Conservation (phyloP, 2,888 invertebrate species). For the Nineta flava region DNA sequence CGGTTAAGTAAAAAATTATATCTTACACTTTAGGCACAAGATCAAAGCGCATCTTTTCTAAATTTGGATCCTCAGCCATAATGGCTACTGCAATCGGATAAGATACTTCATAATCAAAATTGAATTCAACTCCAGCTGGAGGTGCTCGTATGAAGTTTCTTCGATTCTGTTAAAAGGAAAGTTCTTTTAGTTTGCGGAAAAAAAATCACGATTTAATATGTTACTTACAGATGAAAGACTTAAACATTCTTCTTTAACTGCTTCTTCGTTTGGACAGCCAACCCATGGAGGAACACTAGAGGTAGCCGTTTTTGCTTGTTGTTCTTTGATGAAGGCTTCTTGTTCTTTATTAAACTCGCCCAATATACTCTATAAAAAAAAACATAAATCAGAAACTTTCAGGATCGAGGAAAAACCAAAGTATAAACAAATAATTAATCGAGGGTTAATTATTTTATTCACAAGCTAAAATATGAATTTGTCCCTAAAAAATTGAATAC, state of each 20-base stretch:
- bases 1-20: no score
- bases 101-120: conserved; percentile 85
- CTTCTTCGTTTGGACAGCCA: conserved; percentile 86
- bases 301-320: conserved; percentile 47
- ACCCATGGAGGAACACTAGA: conserved; percentile 84
- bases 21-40: conserved; percentile 98
- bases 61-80: conserved; percentile 86
- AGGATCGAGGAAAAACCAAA: no score
- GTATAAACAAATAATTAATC: no score
- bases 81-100: conserved; percentile 90
- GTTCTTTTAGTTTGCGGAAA: not conserved
- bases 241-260: conserved; percentile 88
- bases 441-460: no score
- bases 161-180: conserved; percentile 54
- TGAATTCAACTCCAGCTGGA: conserved; percentile 86
- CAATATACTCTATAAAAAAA: conserved; percentile 65
- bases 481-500: no score
- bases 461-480: no score
- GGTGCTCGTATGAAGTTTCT: conserved; percentile 96
- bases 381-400: no score
- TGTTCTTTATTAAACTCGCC: conserved; percentile 96
- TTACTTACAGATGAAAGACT: conserved; percentile 69
- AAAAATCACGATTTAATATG: not conserved
- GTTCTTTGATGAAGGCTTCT: conserved; percentile 85
- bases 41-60: conserved; percentile 97